Evolutionary conservation across 2,797 vertebrate species (phyloP), one percentile per base, ranked within the genome.

Genomic region (Takifugu rubripes): DNA sequence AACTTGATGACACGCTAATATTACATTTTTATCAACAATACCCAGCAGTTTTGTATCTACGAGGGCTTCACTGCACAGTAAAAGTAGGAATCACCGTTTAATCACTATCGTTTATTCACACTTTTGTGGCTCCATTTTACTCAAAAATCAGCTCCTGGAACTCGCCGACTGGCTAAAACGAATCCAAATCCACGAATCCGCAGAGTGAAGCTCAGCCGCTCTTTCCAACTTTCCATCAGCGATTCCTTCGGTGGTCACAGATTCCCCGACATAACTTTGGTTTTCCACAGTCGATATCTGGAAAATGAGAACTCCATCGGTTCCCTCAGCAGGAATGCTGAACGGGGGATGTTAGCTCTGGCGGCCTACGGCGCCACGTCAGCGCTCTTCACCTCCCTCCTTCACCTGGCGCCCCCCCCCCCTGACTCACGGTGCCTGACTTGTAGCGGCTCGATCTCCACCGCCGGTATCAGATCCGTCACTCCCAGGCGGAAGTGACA

Each of bases 281-380:
- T 74, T 75, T 81, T 79, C 75, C 77, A 53, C 60, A 60, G 49
- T 9, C 52, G 24, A 65, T 70, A 52, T 55, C 60, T 59, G 61
- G 64, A 58, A 51, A 61, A 69, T 48, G 68, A 64, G 53, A 10
- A 1, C 24, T 8, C 56, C 70, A 56, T 66, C 47, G 47, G 57
- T 68, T 52, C 52, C 63, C 51, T 71, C 54, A 59, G 31, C 36
- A 40, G 14, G 14, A 14, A 1, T 33, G 31, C 31, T 33, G 36
- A 14, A 40, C 36, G 36, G 36, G 33, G 36, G 12, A 40, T 14
- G 36, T 40, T 14, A 14, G 36, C 11, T 4, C 36, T 55, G 15
- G 75, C 1, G 68, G 68, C 73, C 49, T 56, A 46, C 24, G 43
- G 52, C 62, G 75, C 77, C 79, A 79, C 79, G 74, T 83, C 79